Evolutionary conservation across 1,140 invertebrate species (phyloP).

Genomic region (Pseudachorutes palmiensis): DNA sequence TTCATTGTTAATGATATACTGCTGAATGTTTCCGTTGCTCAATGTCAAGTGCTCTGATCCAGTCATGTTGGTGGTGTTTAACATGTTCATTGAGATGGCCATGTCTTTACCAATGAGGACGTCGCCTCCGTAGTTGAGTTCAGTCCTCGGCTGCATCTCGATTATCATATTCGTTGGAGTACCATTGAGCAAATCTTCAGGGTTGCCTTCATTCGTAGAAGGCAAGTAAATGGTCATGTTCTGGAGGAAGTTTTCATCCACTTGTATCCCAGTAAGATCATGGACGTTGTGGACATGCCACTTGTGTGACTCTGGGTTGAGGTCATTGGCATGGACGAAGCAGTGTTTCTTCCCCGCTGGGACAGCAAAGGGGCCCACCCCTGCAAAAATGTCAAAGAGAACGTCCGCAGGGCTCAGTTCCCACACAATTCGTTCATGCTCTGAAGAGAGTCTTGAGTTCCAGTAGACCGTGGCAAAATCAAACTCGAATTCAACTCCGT

Average conservation of each 20-base stretch:
- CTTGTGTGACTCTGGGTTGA: slow-evolving; percentile 84
- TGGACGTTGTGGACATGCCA: slow-evolving; percentile 70
- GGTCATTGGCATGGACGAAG: slow-evolving; percentile 82
- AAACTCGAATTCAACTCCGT: slow-evolving; percentile 70
- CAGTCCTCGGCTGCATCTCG: not conserved
- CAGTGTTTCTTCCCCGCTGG: slow-evolving; percentile 71
- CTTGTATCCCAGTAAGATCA: slow-evolving; percentile 45
- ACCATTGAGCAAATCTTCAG: too few relatives aligned
- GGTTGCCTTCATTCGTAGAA: too few relatives aligned
- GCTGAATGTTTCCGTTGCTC: not conserved
- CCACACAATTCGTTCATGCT: slow-evolving; percentile 71
- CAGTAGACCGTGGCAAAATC: slow-evolving; percentile 96
- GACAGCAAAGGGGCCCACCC: slow-evolving; percentile 89
- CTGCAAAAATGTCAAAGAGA: slow-evolving; percentile 91
- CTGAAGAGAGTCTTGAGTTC: slow-evolving; percentile 82
- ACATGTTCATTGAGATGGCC: not conserved
- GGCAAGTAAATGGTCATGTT: slow-evolving; percentile 30
- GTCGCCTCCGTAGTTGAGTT: not conserved
- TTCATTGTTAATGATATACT: slow-evolving; percentile 14
- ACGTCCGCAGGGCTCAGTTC: slow-evolving; percentile 60
- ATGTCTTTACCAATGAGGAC: slow-evolving; percentile 22
- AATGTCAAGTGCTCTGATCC: not conserved
- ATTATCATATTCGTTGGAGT: slow-evolving; percentile 4
- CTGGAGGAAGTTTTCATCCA: slow-evolving; percentile 46
- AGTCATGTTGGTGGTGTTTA: not conserved